These are phyloP conservation scores for Artibeus lituratus DNA, from an alignment of 2,797 vertebrate genomes.

Conservation along the genomic window DNA sequence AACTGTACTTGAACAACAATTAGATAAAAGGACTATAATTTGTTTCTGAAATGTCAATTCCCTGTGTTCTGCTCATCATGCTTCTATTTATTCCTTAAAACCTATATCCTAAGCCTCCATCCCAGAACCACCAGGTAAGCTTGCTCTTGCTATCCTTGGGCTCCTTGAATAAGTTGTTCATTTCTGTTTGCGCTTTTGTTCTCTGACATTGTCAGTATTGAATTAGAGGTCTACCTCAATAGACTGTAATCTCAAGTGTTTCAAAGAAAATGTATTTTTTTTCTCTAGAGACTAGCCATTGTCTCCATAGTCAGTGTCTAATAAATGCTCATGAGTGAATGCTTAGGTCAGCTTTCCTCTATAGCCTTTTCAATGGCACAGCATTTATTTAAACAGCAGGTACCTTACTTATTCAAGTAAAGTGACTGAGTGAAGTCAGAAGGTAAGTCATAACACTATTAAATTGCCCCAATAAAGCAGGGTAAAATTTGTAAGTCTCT, in stretches of 20 bases:
- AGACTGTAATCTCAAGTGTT: background rate
- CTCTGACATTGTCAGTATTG: background rate
- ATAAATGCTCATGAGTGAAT: constrained; percentile 13
- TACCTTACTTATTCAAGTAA: background rate
- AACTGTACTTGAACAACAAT: too few species aligned
- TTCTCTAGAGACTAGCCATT: background rate
- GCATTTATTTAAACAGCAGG: background rate
- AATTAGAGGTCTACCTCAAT: background rate
- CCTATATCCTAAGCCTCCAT: background rate
- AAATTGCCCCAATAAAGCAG: background rate
- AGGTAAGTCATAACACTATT: background rate
- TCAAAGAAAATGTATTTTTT: background rate
- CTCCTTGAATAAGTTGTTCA: background rate
- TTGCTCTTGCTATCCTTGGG: background rate
- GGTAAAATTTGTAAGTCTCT: background rate
- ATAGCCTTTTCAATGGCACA: background rate
- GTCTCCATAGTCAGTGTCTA: background rate
- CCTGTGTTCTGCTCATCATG: background rate
- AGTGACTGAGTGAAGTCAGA: background rate
- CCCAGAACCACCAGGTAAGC: background rate
- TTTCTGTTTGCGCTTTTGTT: background rate
- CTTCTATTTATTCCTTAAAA: background rate
- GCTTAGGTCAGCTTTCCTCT: background rate
- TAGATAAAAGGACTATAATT: background rate
- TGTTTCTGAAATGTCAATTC: background rate